These are phyloP conservation scores for Phylloscopus whistleri DNA, from an alignment of 2,113 vertebrate species.

Conservation along the genomic window DNA sequence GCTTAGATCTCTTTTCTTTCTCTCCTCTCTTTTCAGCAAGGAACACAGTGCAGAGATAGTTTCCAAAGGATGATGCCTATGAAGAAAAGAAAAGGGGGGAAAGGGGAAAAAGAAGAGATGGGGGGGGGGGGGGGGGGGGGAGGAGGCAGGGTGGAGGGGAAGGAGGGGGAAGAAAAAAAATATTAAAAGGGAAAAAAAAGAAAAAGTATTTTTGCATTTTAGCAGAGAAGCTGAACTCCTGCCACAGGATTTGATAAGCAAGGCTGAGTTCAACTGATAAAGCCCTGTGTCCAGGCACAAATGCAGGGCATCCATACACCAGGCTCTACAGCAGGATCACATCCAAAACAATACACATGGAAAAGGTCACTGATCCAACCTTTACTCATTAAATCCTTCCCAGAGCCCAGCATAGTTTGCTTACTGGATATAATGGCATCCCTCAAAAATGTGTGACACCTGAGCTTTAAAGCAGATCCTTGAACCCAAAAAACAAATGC, in stretches of 20 bases:
- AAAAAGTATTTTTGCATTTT: neutral
- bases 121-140: fast-evolving
- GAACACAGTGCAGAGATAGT: neutral
- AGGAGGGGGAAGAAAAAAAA: neutral
- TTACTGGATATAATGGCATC: neutral
- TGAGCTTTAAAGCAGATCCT: neutral
- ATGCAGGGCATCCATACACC: neutral
- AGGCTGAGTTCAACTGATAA: constrained; percentile 21
- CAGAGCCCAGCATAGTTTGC: neutral
- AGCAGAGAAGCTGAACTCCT: neutral
- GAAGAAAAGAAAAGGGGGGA: neutral
- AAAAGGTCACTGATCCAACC: constrained; percentile 43
- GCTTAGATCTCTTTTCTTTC: neutral
- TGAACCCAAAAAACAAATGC: constrained; percentile 6
- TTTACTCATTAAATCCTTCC: constrained; percentile 30
- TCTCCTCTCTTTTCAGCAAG: neutral
- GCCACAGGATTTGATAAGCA: neutral
- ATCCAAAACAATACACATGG: neutral
- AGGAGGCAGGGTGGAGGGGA: too few relatives aligned
- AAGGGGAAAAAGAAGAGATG: neutral
- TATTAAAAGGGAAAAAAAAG: neutral
- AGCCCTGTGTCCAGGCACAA: neutral
- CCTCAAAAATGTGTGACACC: neutral
- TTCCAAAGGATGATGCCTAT: neutral
- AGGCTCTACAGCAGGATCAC: neutral